phyloP scores from a whole-genome alignment of 2,797 vertebrate species.

The Sphenopsis melanotis region DNA sequence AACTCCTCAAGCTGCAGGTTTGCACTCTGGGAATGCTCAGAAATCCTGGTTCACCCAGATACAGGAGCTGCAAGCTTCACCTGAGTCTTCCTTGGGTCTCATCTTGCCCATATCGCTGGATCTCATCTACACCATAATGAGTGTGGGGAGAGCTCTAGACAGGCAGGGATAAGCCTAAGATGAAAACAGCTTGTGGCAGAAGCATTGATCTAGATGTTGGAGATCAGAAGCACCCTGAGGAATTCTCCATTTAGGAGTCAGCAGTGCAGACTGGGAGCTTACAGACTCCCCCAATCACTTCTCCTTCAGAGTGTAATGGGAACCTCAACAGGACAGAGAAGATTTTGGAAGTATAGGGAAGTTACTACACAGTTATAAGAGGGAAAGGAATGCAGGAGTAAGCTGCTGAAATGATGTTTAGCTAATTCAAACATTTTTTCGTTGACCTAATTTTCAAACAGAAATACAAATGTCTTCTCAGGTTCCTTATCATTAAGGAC shows the following conservation, averaged over 20 bases:
- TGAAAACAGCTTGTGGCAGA: not conserved
- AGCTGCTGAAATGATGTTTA: not conserved
- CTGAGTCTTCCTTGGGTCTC: not conserved
- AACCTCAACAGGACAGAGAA: not conserved
- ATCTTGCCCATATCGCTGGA: not conserved
- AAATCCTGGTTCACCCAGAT: not conserved
- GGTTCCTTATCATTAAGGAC: not conserved
- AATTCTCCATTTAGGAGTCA: not conserved
- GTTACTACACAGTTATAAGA: not conserved
- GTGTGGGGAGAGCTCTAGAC: not conserved
- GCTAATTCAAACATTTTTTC: not conserved
- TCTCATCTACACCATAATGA: not conserved
- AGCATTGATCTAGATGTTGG: not conserved
- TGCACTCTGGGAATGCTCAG: not conserved
- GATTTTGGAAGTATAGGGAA: not conserved
- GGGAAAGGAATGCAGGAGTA: not conserved
- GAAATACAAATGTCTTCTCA: not conserved
- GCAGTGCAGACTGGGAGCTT: not conserved
- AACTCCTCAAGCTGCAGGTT: not conserved
- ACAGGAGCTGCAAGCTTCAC: not conserved
- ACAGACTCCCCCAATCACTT: not conserved
- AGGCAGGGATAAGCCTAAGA: not conserved
- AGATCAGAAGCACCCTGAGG: not conserved
- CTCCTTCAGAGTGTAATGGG: fast-evolving
- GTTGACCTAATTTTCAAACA: not conserved